Percentiles rank a stretch among this genome's conserved stretches.
Evolutionary conservation across 2,888 invertebrate genomes (phyloP).

Genomic region (Acholoe squamosa): DNA sequence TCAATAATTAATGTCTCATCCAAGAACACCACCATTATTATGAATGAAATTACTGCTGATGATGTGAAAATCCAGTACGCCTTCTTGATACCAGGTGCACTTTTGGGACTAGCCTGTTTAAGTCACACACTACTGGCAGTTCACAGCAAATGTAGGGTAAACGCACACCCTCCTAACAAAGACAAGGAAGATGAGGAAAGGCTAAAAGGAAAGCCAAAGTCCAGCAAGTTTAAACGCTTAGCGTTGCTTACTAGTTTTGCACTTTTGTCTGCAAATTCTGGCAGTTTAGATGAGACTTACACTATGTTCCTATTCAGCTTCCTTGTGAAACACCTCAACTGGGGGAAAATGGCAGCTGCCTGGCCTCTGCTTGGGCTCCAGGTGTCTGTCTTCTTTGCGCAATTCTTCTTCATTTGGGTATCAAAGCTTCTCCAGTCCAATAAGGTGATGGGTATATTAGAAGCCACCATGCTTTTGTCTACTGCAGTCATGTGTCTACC

Average conservation of each 20-base stretch:
- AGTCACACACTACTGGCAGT: not conserved
- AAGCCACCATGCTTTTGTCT: not conserved
- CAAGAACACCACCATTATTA: too few species aligned
- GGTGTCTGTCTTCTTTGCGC: not conserved
- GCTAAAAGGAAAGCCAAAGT: too few species aligned
- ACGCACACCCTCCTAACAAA: not conserved
- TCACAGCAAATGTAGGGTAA: not conserved
- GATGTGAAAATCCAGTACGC: constrained; percentile 44
- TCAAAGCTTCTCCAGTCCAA: not conserved
- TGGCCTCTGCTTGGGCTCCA: not conserved
- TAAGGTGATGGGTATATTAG: not conserved
- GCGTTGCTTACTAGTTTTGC: not conserved
- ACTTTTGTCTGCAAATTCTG: not conserved
- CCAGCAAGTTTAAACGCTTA: too few species aligned
- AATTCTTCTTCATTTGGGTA: not conserved
- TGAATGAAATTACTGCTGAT: too few species aligned
- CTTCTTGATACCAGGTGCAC: constrained; percentile 16
- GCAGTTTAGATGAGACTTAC: not conserved
- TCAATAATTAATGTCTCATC: too few species aligned
- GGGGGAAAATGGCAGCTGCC: not conserved
- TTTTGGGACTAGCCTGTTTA: not conserved
- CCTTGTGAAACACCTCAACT: not conserved
- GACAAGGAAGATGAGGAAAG: too few species aligned
- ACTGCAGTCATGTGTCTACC: constrained; percentile 24
- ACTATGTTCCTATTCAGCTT: constrained; percentile 9